Evolutionary conservation across 2,888 invertebrate species (phyloP).

Genomic region (Drosophila barbarae): DNA sequence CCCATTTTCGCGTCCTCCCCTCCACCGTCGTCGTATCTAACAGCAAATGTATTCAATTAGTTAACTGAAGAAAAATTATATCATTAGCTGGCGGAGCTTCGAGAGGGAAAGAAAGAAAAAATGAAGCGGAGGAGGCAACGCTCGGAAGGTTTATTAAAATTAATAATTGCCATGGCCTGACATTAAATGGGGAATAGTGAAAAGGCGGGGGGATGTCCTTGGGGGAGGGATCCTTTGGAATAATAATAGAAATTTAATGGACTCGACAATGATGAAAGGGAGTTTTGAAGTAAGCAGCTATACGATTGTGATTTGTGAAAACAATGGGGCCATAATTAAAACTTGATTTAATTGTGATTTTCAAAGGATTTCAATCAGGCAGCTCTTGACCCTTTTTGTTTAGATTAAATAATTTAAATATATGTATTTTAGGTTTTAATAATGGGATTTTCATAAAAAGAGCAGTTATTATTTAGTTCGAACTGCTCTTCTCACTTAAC

Average conservation of each 20-base stretch:
- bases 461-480: background rate
- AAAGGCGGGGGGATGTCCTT: constrained; percentile 6
- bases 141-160: constrained; percentile 68
- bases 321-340: background rate
- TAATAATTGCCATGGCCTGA: constrained; percentile 68
- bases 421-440: background rate
- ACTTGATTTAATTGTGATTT: constrained; percentile 4
- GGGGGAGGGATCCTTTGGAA: constrained; percentile 1
- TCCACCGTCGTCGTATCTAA: background rate
- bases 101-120: constrained; percentile 18
- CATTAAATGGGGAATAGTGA: constrained; percentile 43
- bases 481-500: background rate
- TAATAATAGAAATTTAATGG: constrained; percentile 26
- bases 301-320: constrained; percentile 13
- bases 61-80: constrained; percentile 75
- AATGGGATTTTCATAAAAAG: background rate
- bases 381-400: background rate
- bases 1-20: background rate
- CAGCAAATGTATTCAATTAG: constrained; percentile 74
- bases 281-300: constrained; percentile 6
- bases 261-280: constrained; percentile 18
- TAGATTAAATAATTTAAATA: background rate
- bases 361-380: background rate
- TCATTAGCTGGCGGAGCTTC: constrained; percentile 57
- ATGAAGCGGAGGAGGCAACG: constrained; percentile 1